Conservation (phyloP, 1,140 invertebrate genomes). For the Nomia melanderi region DNA sequence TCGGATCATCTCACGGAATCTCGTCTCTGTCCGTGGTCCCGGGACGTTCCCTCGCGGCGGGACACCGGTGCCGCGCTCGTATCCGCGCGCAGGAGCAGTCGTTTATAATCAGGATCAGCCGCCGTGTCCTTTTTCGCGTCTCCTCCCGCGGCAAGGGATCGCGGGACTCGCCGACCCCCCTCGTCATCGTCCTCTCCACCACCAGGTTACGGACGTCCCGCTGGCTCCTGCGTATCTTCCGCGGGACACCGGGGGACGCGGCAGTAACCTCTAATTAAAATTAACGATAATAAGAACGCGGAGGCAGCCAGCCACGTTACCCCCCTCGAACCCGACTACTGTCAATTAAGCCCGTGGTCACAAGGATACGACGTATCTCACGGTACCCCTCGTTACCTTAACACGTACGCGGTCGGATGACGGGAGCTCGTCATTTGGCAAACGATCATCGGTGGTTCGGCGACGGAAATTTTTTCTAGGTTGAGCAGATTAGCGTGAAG, state of each 20-base stretch:
- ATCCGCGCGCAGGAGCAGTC: constrained; percentile 50
- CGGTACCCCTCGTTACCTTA: neutral
- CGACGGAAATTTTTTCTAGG: no score
- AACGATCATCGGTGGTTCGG: neutral
- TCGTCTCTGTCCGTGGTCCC: constrained; percentile 25
- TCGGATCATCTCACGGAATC: constrained; percentile 45
- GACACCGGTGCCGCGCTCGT: constrained; percentile 31
- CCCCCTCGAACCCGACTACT: constrained; percentile 67
- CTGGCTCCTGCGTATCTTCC: constrained; percentile 59
- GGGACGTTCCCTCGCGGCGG: constrained; percentile 48
- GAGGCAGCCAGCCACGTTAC: constrained; percentile 54
- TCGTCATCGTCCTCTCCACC: neutral
- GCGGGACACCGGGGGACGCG: constrained; percentile 43
- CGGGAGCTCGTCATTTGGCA: no score
- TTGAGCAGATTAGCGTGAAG: no score
- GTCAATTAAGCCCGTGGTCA: constrained; percentile 68
- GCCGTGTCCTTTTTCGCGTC: constrained; percentile 53
- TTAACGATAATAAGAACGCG: constrained; percentile 70
- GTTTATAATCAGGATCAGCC: constrained; percentile 65
- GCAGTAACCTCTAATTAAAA: constrained; percentile 73
- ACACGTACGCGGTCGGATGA: no score
- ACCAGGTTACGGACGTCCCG: constrained; percentile 59
- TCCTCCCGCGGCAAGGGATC: constrained; percentile 38
- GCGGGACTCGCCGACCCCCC: neutral
- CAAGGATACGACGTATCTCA: neutral